Base-by-base conservation (phyloP, 2,888 invertebrate genomes). In the Hydraecia micacea region DNA sequence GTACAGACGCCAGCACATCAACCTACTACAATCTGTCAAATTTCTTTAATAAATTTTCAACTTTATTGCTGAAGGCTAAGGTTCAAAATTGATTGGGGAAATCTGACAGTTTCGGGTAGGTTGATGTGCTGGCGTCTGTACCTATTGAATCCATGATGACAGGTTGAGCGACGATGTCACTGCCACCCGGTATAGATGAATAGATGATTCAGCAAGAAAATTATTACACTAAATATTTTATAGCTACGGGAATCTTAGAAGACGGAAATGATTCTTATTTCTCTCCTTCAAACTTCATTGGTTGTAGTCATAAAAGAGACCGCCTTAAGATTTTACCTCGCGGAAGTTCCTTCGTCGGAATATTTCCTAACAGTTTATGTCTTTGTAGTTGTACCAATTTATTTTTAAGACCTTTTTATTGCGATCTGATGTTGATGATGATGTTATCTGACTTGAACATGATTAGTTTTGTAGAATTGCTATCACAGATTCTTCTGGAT, bases 341-440 rank as follows among this genome's bases (percentile, higher is more conserved):
- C 73, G 65, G 77, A 85, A 84, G 77, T 75, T 73, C 32, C 60
- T 66, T 73, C 49, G 72, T 60, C 62, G 70, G 73, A 66, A 73
- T 81, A 78, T 76, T 81, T 81, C 65, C 77, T 72, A 77, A 78
- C 73, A 73, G 36, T 83, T 78, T 70, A 77, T 85, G 67, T 69
- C 68, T 71, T 68, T 71, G 4, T 58, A 58, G 55, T 58, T 52
- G 70, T 78, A 79, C 7, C 74, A 69, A 84, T 77, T 83, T 80
- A 72, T 75, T 83, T 86, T 86, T 75, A 83, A 77, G 65, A 69
- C 66, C 42, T 62, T 80, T 87, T 84, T 85, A 88, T 80, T 73
- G 73, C 79, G 49, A 72, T 70, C 21, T 7, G n/a, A 75, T 42
- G 39, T 79, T 42, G 42, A 42, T 42, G 42, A 42, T 42, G 42